Evolutionary conservation across 2,888 invertebrate genomes (phyloP), one percentile per base, ranked within the genome.

Genomic region (Dioctria linearis): DNA sequence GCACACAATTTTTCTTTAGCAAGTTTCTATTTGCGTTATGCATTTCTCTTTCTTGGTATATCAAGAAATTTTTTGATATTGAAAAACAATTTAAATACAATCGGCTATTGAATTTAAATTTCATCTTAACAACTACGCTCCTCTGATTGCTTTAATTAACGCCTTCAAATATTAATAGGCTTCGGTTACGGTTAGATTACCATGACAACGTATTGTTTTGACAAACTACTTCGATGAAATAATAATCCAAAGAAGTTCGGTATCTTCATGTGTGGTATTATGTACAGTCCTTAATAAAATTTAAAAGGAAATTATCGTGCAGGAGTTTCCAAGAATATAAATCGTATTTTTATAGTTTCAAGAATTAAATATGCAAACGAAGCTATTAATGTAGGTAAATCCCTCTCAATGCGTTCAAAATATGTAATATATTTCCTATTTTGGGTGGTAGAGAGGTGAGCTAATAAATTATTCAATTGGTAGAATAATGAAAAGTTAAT

Each of bases 201-300:
- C 80, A 81, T 81, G 78, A 78, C 71, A 63, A 82, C 81, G 81
- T 39, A 73, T 75, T 82, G 82, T 82, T 82, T 81, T 82, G 82
- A 75, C 78, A 80, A 82, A 80, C 46, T 63, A 51, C 49, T 69
- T 13, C 37, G 63, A 71, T 79, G 63, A 79, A 71, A 79, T 71
- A 79, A 63, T 79, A 71, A 79, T 79, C 54, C 61, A 59, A 71
- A 67, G 67, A 42, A 46, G 49, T 37, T 46, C 46, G 5, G 5
- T 69, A 78, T 78, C 54, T 66, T 59, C 59, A 66, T 66, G 65
- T 66, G 51, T 54, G 66, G 39, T 54, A 75, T 61, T 42, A 43
- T 57, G 75, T 65, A 78, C 43, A 63, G 49, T 75, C 43, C 59
- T 9, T 37, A 61, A 43, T 25, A 61, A 75, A 75, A 75, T 40